These are phyloP conservation scores for Herpailurus yagouaroundi DNA, from an alignment of 2,113 vertebrate genomes.

Conservation along the genomic window DNA sequence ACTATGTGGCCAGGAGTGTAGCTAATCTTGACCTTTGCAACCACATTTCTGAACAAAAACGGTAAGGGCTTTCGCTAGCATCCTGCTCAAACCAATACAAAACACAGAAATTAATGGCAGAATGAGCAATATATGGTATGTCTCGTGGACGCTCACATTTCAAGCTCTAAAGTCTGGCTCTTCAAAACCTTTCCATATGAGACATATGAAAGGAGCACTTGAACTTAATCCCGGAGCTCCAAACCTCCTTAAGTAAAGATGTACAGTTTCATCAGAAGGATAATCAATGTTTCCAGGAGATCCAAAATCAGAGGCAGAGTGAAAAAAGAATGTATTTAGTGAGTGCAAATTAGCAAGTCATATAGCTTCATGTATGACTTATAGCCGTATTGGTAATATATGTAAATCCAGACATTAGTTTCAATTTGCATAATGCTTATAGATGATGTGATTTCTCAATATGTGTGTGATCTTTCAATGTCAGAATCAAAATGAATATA, in stretches of 20 bases:
- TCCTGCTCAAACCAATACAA: background rate
- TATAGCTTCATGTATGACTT: conserved; percentile 31
- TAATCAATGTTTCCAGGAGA: conserved; percentile 43
- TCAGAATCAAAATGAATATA: conserved; percentile 14
- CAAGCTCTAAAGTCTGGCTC: background rate
- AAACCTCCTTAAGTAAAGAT: conserved; percentile 35
- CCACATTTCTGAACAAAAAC: background rate
- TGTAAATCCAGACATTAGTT: conserved; percentile 46
- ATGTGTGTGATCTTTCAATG: conserved; percentile 20
- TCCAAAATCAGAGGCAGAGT: conserved; percentile 36
- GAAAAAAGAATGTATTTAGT: conserved; percentile 44
- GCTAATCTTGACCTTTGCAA: background rate
- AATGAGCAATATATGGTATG: background rate
- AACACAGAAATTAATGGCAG: background rate
- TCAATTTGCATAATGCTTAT: conserved; percentile 58
- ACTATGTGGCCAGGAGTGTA: accelerated
- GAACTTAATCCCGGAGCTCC: background rate
- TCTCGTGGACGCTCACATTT: background rate
- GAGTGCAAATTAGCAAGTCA: conserved; percentile 26
- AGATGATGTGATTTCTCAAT: conserved; percentile 53
- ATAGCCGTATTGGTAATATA: conserved; percentile 25
- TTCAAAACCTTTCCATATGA: background rate
- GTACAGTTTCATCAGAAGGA: conserved; percentile 40
- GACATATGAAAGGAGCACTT: background rate
- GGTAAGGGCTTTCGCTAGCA: background rate